A percentile compares a stretch with the other conserved stretches of the same genome.
Evolutionary conservation across 64 coral and sea anemone genomes (phyloP).

Genomic region (Stylophora pistillata): DNA sequence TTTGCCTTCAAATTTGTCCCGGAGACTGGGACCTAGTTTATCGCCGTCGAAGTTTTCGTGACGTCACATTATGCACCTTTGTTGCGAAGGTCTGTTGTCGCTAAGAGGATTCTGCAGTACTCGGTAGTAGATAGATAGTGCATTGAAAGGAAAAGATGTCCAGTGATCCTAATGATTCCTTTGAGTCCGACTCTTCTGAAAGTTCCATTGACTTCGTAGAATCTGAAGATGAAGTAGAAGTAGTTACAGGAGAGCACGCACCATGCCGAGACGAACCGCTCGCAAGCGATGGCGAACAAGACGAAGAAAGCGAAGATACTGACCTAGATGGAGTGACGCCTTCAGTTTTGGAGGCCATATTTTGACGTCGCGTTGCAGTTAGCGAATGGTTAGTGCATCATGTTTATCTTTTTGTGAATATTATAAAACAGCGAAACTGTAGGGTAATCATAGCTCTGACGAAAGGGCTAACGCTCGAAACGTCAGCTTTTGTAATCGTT

Average conservation of each 20-base stretch:
- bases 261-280: conserved; percentile 39
- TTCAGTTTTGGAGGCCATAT: conserved; percentile 31
- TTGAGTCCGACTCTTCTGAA: too few species aligned
- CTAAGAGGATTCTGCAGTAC: too few species aligned
- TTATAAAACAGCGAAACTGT: neutral
- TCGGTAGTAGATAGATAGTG: too few species aligned
- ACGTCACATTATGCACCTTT: neutral
- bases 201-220: too few species aligned
- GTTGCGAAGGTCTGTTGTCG: neutral
- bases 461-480: too few species aligned
- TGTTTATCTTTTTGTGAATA: neutral
- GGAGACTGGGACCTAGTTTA: conserved; percentile 7
- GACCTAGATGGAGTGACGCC: conserved; percentile 11
- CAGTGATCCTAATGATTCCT: too few species aligned
- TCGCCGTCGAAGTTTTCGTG: neutral
- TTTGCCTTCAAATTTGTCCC: too few species aligned
- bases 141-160: too few species aligned
- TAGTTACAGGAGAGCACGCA: neutral
- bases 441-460: too few species aligned
- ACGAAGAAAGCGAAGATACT: conserved; percentile 5
- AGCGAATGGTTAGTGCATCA: neutral
- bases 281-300: conserved; percentile 22
- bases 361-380: conserved; percentile 21
- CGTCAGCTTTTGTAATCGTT: too few species aligned
- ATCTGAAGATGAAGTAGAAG: conserved; percentile 19